Base-by-base conservation (phyloP, 53 echinoderm and acorn worm species). In the Pentamera pediparva region DNA sequence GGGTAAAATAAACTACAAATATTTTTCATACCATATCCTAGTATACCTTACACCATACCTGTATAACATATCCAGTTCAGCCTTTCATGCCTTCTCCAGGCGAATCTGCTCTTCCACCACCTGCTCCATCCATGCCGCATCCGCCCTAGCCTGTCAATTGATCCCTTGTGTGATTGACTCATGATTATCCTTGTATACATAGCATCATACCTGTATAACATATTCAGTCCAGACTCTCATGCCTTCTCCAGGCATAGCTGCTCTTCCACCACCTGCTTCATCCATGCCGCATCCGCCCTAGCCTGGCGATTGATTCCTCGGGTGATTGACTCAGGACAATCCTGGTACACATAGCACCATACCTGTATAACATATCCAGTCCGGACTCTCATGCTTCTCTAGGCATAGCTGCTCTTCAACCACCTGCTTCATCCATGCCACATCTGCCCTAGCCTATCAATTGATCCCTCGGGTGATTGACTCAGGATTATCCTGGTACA, bases 111-210 rank as follows among this genome's bases (percentile, higher is more conserved):
- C 95, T 20, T 95, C 95, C 1, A 95, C 87, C 18, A 95, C 95
- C 62, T 82, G 90, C 26, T 90, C 85, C 95, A 95, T 95, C 95
- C 95, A 95, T 11, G 85, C 80, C 5, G 95, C 95, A 83, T 95
- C 95, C 6, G 95, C 95, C 43, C 79, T 82, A 8, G 95, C 95
- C 59, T 95, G n/a, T n/a, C n/a, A n/a, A n/a, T n/a, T n/a, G n/a
- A n/a, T n/a, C n/a, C n/a, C n/a, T n/a, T n/a, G n/a, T n/a, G n/a
- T n/a, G n/a, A n/a, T n/a, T n/a, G n/a, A n/a, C n/a, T n/a, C n/a
- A n/a, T n/a, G n/a, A n/a, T n/a, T n/a, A n/a, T n/a, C n/a, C n/a
- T n/a, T 84, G n/a, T n/a, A n/a, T n/a, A n/a, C n/a, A n/a, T n/a
- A n/a, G n/a, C n/a, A n/a, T n/a, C 86, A 75, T 65, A 92, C 92